These are phyloP conservation scores for Propithecus coquereli DNA, from an alignment of 2,113 vertebrate genomes.

Conservation along the genomic window DNA sequence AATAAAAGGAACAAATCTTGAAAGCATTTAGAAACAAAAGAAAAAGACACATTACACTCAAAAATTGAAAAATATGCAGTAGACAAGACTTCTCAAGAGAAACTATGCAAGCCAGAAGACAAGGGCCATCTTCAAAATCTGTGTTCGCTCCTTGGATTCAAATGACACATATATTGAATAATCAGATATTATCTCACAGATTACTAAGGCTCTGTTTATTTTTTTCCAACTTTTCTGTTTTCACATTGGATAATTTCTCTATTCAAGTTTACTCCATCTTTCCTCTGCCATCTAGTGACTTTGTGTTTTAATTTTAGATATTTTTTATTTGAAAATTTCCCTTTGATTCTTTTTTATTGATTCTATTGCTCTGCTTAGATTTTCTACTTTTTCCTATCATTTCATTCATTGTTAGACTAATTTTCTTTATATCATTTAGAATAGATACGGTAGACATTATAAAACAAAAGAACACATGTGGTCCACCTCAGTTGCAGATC, in stretches of 20 bases:
- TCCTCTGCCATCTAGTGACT: not conserved
- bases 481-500: not conserved
- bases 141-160: too few species aligned
- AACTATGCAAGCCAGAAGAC: not conserved
- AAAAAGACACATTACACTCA: not conserved
- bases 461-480: not conserved
- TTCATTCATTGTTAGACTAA: not conserved
- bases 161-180: not conserved
- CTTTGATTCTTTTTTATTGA: not conserved
- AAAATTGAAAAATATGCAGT: not conserved
- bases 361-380: not conserved
- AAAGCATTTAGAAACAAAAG: not conserved
- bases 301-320: not conserved
- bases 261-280: not conserved
- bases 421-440: not conserved
- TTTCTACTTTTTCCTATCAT: not conserved
- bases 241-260: not conserved
- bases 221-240: not conserved
- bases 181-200: not conserved
- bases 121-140: not conserved
- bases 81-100: not conserved
- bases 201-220: not conserved
- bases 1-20: not conserved
- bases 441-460: not conserved
- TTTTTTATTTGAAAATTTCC: not conserved